Evolutionary conservation across 2,113 vertebrate genomes (phyloP).

Genomic region (Jacana jacana): DNA sequence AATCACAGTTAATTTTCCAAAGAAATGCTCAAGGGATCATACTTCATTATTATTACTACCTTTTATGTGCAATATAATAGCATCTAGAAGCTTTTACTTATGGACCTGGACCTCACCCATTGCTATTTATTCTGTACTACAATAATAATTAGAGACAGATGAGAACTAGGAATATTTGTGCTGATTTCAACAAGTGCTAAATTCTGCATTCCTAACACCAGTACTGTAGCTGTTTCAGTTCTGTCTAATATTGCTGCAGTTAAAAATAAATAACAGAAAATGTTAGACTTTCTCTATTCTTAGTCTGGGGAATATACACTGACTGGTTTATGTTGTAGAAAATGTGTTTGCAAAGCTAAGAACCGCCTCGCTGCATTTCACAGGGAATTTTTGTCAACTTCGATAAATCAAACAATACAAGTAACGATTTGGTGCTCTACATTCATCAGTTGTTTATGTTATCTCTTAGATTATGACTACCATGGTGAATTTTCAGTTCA

Average conservation of each 20-base stretch:
- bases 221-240: not conserved
- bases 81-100: not conserved
- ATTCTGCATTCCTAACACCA: not conserved
- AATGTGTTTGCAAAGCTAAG: not conserved
- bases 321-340: not conserved
- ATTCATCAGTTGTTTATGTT: not conserved
- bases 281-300: not conserved
- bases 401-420: not conserved
- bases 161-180: not conserved
- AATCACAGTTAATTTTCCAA: not conserved
- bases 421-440: not conserved
- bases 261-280: not conserved
- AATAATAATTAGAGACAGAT: not conserved
- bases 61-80: not conserved
- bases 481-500: not conserved
- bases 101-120: not conserved
- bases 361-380: not conserved
- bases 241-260: not conserved
- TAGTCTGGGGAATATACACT: not conserved
- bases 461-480: not conserved
- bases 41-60: not conserved
- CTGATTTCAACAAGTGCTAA: not conserved
- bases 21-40: not conserved
- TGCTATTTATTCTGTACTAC: not conserved
- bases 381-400: slow-evolving; percentile 31